A percentile compares a stretch with the other conserved stretches of the same genome.
Conservation (phyloP, 2,888 invertebrate genomes). For the Creontiades dilutus region DNA sequence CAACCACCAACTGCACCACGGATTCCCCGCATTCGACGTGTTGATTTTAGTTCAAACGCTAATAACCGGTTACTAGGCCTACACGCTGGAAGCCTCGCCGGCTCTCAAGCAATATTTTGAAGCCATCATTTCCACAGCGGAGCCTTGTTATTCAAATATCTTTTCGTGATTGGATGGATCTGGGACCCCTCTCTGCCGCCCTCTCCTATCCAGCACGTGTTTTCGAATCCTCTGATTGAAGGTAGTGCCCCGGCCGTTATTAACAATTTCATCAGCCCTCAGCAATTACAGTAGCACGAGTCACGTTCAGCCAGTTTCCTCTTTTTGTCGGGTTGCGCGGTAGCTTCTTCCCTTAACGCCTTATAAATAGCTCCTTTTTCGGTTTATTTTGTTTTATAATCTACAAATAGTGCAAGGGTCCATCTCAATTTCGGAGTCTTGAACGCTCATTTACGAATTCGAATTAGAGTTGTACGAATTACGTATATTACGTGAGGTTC, state of each 20-base stretch:
- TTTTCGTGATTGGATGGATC: constrained; percentile 53
- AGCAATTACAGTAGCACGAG: constrained; percentile 64
- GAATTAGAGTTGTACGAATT: no score
- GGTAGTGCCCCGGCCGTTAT: constrained; percentile 52
- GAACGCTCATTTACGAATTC: no score
- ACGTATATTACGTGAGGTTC: no score
- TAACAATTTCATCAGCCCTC: constrained; percentile 63
- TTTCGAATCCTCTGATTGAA: constrained; percentile 49
- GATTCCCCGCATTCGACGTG: constrained; percentile 24
- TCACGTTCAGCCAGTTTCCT: constrained; percentile 51
- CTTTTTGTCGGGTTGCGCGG: constrained; percentile 49
- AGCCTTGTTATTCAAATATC: constrained; percentile 58
- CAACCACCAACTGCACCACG: neutral
- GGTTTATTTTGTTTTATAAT: no score
- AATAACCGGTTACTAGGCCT: constrained; percentile 55
- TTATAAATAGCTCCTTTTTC: neutral
- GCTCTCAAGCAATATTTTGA: constrained; percentile 5
- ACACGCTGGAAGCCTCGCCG: neutral
- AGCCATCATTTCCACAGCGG: constrained; percentile 32
- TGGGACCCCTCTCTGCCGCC: neutral
- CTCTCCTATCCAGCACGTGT: constrained; percentile 47
- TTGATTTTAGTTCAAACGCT: constrained; percentile 24
- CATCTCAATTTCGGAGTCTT: no score
- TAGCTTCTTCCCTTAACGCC: constrained; percentile 10
- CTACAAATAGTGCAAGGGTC: no score